Evolutionary conservation across 2,113 vertebrate genomes (phyloP).

Genomic region (Dissostichus mawsoni): DNA sequence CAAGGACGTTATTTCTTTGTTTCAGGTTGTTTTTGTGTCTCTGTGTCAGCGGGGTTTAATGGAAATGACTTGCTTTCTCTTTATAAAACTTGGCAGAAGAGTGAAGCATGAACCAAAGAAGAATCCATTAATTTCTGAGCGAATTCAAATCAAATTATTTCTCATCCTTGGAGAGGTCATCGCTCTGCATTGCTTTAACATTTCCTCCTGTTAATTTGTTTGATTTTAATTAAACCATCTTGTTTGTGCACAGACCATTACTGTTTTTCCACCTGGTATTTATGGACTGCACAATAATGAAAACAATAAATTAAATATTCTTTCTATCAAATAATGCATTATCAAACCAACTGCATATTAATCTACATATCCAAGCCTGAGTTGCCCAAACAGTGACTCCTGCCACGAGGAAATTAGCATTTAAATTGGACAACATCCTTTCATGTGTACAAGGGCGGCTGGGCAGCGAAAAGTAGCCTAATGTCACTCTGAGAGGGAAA

Average conservation of each 20-base stretch:
- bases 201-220: not conserved
- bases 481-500: constrained; percentile 7
- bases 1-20: too few relatives aligned
- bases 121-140: too few relatives aligned
- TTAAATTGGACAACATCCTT: constrained; percentile 67
- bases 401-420: constrained; percentile 61
- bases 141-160: too few relatives aligned
- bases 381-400: constrained; percentile 48
- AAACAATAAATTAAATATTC: constrained; percentile 28
- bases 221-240: not conserved
- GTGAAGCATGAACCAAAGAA: too few relatives aligned
- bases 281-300: constrained; percentile 2
- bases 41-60: too few relatives aligned
- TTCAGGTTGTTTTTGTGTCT: too few relatives aligned
- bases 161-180: too few relatives aligned
- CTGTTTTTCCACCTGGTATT: not conserved
- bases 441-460: constrained; percentile 53
- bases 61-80: too few relatives aligned
- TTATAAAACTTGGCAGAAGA: too few relatives aligned
- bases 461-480: not conserved
- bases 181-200: not conserved
- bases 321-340: constrained; percentile 44
- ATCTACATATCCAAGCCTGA: constrained; percentile 34
- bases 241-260: not conserved
- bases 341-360: constrained; percentile 45